These are phyloP conservation scores for Bagarius yarrelli DNA, from an alignment of 2,113 vertebrate genomes.

Conservation along the genomic window DNA sequence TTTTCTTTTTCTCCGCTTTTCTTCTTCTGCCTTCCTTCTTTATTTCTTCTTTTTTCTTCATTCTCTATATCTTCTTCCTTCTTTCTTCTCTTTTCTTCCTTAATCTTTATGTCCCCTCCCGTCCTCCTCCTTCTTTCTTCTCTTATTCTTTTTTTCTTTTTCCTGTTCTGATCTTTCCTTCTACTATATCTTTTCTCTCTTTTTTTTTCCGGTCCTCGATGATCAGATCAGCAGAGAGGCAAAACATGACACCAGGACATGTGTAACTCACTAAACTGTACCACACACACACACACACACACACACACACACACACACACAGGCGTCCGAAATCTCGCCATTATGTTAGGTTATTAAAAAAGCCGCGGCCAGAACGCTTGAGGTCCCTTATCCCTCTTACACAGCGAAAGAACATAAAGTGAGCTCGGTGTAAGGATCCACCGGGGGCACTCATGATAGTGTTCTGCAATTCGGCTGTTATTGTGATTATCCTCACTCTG, in stretches of 20 bases:
- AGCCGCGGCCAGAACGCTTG: no score
- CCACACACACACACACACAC: neutral
- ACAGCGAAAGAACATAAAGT: no score
- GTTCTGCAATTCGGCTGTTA: no score
- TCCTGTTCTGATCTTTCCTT: neutral
- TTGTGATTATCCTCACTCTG: no score
- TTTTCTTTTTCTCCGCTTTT: no score
- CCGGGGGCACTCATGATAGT: no score
- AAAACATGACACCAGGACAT: constrained; percentile 4
- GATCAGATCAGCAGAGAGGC: neutral
- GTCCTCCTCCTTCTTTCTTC: neutral
- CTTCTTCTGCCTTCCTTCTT: no score
- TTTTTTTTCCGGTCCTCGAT: neutral
- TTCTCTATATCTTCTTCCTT: neutral
- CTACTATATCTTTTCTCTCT: neutral
- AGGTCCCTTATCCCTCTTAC: no score
- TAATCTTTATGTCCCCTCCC: neutral
- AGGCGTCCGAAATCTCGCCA: constrained; percentile 6
- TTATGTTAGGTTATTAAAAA: no score
- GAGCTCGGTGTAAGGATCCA: no score
- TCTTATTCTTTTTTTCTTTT: neutral
- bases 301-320: constrained; percentile 4
- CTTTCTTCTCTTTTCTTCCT: neutral
- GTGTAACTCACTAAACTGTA: neutral
- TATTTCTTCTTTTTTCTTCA: no score